Percentiles rank a stretch among this genome's conserved stretches.
Conservation (phyloP, 2,113 vertebrate genomes). For the Cynopterus brachyotis region DNA sequence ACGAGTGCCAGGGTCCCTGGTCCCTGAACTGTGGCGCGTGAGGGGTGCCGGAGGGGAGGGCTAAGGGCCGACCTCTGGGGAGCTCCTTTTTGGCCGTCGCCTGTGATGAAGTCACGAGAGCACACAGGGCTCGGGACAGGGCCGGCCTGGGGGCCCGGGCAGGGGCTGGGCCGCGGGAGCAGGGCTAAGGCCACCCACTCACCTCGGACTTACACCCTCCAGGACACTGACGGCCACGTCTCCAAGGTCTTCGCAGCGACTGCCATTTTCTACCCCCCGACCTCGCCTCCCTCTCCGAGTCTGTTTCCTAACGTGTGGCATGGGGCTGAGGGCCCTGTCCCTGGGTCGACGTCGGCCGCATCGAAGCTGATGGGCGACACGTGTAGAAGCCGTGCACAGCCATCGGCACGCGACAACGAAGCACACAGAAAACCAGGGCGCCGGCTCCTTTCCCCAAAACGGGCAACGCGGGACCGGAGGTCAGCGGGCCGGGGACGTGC, state of each 20-base stretch:
- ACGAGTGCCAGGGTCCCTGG: not conserved
- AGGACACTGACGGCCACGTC: not conserved
- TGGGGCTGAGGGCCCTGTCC: not conserved
- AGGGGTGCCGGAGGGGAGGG: not conserved
- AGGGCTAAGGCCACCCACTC: not conserved
- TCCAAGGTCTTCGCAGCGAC: not conserved
- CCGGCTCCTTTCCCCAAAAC: not conserved
- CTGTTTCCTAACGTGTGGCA: not conserved
- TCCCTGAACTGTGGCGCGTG: too few relatives aligned
- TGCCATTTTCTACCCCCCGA: not conserved
- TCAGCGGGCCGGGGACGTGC: not conserved
- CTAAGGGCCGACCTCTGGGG: not conserved
- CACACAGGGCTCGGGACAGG: not conserved
- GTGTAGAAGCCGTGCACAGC: not conserved
- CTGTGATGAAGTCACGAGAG: not conserved
- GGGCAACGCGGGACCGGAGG: not conserved
- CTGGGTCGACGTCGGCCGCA: not conserved
- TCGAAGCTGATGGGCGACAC: not conserved
- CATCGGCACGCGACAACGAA: accelerated
- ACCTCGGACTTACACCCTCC: not conserved
- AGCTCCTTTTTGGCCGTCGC: not conserved
- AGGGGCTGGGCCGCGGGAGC: not conserved
- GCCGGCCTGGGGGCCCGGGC: too few relatives aligned
- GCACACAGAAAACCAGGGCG: not conserved
- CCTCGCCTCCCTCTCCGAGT: not conserved